phyloP scores from a whole-genome alignment of 2,797 vertebrate genomes.

The Aldrovandia affinis region DNA sequence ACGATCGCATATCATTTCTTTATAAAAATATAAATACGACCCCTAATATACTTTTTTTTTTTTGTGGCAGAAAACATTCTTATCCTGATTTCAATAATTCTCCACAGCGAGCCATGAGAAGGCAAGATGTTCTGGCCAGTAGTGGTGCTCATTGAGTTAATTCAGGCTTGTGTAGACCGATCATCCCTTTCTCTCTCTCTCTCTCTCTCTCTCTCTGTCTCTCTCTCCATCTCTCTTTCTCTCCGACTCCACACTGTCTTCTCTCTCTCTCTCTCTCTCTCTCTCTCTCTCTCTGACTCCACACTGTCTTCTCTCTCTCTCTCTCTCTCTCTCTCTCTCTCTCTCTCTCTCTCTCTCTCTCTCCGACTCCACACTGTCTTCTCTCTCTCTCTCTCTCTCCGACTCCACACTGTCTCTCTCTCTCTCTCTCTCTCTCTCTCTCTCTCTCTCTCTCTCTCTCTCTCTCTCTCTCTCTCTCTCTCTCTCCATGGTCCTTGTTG shows the following conservation, averaged over 20 bases:
- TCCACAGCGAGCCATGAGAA: not conserved
- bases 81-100: slow-evolving; percentile 1
- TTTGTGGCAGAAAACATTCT: not conserved
- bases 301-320: too few species aligned
- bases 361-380: too few species aligned
- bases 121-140: not conserved
- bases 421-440: not conserved
- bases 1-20: not conserved
- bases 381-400: too few species aligned
- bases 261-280: too few species aligned
- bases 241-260: too few species aligned
- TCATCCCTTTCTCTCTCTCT: not conserved
- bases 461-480: not conserved
- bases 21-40: not conserved
- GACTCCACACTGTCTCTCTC: too few species aligned
- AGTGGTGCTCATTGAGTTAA: slow-evolving; percentile 7
- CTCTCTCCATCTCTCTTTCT: slow-evolving; percentile 10
- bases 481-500: slow-evolving; percentile 40
- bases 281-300: not conserved
- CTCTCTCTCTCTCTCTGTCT: not conserved
- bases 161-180: slow-evolving; percentile 31
- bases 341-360: not conserved
- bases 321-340: too few species aligned
- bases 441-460: too few species aligned
- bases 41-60: not conserved